Evolutionary conservation across 2,797 vertebrate genomes (phyloP), one percentile per base, ranked within the genome.

Genomic region (Natrix natrix): DNA sequence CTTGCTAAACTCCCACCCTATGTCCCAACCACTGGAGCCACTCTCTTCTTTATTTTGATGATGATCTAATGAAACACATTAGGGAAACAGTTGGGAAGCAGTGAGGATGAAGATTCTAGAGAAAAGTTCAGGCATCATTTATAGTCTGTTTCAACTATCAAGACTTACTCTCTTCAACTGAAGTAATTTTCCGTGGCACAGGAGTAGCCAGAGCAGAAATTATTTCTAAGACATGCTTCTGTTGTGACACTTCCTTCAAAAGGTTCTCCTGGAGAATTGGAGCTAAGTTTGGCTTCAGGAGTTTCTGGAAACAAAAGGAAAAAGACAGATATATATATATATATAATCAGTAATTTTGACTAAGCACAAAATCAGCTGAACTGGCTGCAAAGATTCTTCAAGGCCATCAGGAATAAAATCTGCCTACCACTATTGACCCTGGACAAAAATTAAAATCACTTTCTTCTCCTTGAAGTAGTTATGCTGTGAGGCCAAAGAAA

Each of bases 161-260:
- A 8, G 20, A 97, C 98, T 97, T 96, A 98, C 98, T 97, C 48
- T 98, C 97, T 63, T 98, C 97, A 0, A 97, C 17, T 10, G 95
- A 97, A 2, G 90, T 89, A 3, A 96, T 94, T 89, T 94, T 95
- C 90, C 91, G 74, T 91, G 93, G 95, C 87, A 96, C 96, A 92
- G 96, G 94, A 57, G 93, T 95, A 93, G 97, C 97, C 17, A 98
- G 94, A 57, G 94, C 93, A 26, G 97, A 96, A 16, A 98, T 96
- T 5, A 97, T 96, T 59, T 98, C 97, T 92, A 98, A 96, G 5
- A 98, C 95, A 55, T 90, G 96, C 0, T 95, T 97, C 91, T 98
- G 98, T 93, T 96, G 97, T 0, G 14, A 96, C 0, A 97, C 96
- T 90, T 98, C 98, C 88, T 98, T 97, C 95, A 98, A 63, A 87